These are phyloP conservation scores for Petrolisthes cinctipes DNA, from an alignment of 2,888 invertebrate genomes.

Conservation along the genomic window DNA sequence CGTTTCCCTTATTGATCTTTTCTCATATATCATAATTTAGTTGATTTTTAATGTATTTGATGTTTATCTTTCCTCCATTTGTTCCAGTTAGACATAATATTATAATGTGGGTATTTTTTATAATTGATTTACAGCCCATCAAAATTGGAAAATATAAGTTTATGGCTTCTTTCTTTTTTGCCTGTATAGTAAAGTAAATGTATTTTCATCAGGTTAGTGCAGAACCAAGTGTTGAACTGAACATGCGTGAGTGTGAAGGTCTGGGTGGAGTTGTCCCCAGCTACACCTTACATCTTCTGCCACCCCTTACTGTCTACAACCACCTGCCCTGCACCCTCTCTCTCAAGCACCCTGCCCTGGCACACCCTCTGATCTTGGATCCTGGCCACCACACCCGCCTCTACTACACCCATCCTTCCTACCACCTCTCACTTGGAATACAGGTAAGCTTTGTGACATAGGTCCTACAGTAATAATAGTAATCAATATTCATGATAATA, in stretches of 20 bases:
- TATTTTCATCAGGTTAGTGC: constrained; percentile 70
- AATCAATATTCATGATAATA: too few relatives aligned
- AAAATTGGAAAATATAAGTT: too few relatives aligned
- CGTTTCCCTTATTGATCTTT: too few relatives aligned
- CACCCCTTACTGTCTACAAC: constrained; percentile 82
- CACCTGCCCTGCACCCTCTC: constrained; percentile 81
- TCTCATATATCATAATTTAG: too few relatives aligned
- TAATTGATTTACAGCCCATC: too few relatives aligned
- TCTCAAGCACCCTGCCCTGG: constrained; percentile 72
- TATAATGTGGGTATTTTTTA: too few relatives aligned
- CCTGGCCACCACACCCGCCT: constrained; percentile 80
- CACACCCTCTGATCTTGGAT: constrained; percentile 59
- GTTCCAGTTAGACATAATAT: too few relatives aligned
- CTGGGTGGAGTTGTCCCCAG: constrained; percentile 77
- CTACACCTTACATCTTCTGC: constrained; percentile 79
- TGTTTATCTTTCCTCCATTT: too few relatives aligned
- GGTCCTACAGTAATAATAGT: too few relatives aligned
- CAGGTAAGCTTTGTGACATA: constrained; percentile 23
- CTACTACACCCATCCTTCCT: constrained; percentile 74
- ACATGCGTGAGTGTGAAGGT: constrained; percentile 62
- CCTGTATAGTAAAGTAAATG: too few relatives aligned
- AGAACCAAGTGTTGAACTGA: constrained; percentile 72
- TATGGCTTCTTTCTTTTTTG: too few relatives aligned
- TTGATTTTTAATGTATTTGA: too few relatives aligned
- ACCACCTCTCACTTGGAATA: constrained; percentile 68